A percentile compares a stretch with the other conserved stretches of the same genome.
Evolutionary conservation across 1,140 invertebrate species (phyloP).

Genomic region (Tetramorium alpestre): DNA sequence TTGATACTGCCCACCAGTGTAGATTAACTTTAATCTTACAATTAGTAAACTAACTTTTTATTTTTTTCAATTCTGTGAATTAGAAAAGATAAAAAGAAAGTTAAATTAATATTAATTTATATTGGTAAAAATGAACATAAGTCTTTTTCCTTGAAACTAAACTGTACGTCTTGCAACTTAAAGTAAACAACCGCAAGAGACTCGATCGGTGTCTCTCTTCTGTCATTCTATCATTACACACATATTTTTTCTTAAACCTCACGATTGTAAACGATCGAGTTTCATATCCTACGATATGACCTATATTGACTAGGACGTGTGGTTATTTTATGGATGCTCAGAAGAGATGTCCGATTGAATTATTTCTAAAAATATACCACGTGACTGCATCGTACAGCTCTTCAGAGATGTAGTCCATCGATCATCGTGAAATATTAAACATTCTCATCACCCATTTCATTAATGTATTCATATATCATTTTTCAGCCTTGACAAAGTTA

Average conservation of each 20-base stretch:
- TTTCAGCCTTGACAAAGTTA: not conserved
- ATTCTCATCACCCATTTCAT: no score
- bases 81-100: no score
- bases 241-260: slow-evolving; percentile 35
- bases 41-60: no score
- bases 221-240: not conserved
- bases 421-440: not conserved
- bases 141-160: not conserved
- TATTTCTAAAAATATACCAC: slow-evolving; percentile 19
- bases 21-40: no score
- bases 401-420: not conserved
- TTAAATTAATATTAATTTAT: no score
- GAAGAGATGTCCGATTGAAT: slow-evolving; percentile 34
- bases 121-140: not conserved
- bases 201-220: not conserved
- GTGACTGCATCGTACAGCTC: not conserved
- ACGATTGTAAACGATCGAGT: slow-evolving; percentile 39
- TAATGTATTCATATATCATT: not conserved
- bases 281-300: slow-evolving; percentile 54
- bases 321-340: slow-evolving; percentile 58
- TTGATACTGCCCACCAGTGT: no score
- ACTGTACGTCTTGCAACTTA: not conserved
- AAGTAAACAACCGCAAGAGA: not conserved
- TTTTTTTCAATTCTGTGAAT: no score
- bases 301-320: slow-evolving; percentile 67